These are phyloP conservation scores for Oscheius sp. DNA, from an alignment of 2,888 invertebrate genomes.

Conservation along the genomic window DNA sequence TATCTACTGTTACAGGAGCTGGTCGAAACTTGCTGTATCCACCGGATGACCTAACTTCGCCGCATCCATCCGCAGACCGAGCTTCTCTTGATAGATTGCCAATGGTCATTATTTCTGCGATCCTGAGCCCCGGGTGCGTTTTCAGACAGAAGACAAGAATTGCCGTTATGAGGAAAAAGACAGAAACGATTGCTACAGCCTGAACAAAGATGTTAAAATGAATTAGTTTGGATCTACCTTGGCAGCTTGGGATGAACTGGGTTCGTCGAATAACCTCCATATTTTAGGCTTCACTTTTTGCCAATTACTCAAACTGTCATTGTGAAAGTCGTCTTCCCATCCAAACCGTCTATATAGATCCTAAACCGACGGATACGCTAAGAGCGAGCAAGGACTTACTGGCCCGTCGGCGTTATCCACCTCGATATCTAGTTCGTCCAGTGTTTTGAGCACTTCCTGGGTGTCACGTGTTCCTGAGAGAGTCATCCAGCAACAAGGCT, in stretches of 20 bases:
- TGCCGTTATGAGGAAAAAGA: slow-evolving; percentile 95
- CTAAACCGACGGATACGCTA: slow-evolving; percentile 35
- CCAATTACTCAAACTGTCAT: slow-evolving; percentile 83
- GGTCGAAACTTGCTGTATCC: slow-evolving; percentile 39
- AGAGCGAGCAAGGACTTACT: slow-evolving; percentile 39
- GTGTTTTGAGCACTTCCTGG: slow-evolving; percentile 79
- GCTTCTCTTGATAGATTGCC: slow-evolving; percentile 33
- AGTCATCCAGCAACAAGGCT: slow-evolving; percentile 97
- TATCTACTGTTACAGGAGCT: slow-evolving; percentile 62
- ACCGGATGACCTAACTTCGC: background rate
- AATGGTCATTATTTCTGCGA: slow-evolving; percentile 54
- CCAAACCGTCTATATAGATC: slow-evolving; percentile 85
- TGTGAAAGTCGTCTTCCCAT: slow-evolving; percentile 93
- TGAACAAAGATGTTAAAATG: slow-evolving; percentile 76
- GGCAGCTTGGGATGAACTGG: slow-evolving; percentile 94
- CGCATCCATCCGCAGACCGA: slow-evolving; percentile 21
- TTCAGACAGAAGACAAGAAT: slow-evolving; percentile 95
- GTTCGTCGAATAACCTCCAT: slow-evolving; percentile 99
- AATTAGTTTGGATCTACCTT: slow-evolving; percentile 78
- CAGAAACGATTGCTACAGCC: slow-evolving; percentile 92
- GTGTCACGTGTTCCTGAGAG: slow-evolving; percentile 77
- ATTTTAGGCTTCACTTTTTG: slow-evolving; percentile 95
- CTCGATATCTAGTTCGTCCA: slow-evolving; percentile 71
- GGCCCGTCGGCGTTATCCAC: slow-evolving; percentile 64
- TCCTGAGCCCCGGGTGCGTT: slow-evolving; percentile 94